Conservation (phyloP, 2,888 invertebrate genomes). For the Phyllotreta cruciferae region DNA sequence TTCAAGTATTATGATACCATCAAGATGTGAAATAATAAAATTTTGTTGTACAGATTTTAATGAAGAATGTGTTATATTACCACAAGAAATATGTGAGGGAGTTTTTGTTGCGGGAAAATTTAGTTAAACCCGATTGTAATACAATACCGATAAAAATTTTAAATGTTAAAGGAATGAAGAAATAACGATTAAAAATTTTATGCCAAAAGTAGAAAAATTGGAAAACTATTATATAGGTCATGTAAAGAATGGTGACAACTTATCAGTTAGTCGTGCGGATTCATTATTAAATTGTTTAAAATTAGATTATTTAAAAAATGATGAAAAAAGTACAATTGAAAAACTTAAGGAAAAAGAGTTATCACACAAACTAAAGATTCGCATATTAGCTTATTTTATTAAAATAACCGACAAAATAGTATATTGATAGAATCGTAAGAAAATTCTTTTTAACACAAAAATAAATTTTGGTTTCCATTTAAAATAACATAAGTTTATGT, state of each 20-base stretch:
- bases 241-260: not conserved
- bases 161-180: constrained; percentile 27
- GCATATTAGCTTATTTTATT: no score
- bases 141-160: constrained; percentile 31
- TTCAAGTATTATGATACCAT: constrained; percentile 20
- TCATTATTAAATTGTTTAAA: constrained; percentile 5
- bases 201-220: constrained; percentile 26
- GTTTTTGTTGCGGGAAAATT: constrained; percentile 28
- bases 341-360: no score
- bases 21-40: constrained; percentile 35
- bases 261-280: constrained; percentile 1
- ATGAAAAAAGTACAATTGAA: constrained; percentile 1
- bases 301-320: constrained; percentile 3
- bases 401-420: no score
- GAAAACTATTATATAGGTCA: constrained; percentile 11
- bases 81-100: constrained; percentile 20
- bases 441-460: no score
- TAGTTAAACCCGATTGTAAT: constrained; percentile 24
- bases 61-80: constrained; percentile 30
- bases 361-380: no score
- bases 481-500: no score
- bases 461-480: no score
- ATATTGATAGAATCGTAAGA: no score
- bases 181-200: constrained; percentile 35
- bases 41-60: constrained; percentile 24